Conservation (phyloP, 1,140 invertebrate genomes). For the Diorhabda carinulata region DNA sequence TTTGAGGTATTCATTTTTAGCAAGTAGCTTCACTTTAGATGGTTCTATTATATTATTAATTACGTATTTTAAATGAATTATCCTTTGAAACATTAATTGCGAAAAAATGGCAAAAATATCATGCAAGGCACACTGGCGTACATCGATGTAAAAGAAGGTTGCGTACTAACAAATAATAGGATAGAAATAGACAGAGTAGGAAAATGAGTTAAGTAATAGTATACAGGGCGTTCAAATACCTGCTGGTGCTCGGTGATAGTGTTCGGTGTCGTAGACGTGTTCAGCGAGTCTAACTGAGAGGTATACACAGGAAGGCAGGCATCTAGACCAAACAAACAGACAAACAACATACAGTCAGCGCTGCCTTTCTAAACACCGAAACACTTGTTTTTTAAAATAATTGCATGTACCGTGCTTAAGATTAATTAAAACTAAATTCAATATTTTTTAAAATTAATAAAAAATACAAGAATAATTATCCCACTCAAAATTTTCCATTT, state of each 20-base stretch:
- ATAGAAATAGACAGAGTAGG: conserved; percentile 33
- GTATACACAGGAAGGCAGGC: conserved; percentile 58
- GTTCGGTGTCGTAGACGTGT: conserved; percentile 48
- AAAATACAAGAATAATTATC: no score
- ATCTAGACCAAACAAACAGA: conserved; percentile 59
- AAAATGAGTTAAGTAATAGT: conserved; percentile 34
- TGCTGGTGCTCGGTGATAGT: conserved; percentile 48
- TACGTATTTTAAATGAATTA: no score
- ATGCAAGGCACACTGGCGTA: conserved; percentile 22
- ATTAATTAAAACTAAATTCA: background rate
- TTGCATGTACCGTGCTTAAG: background rate
- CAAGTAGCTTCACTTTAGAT: no score
- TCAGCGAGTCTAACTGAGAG: conserved; percentile 63
- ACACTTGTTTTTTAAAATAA: conserved; percentile 19
- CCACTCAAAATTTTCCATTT: no score
- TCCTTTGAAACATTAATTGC: background rate
- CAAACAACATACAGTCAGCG: conserved; percentile 53
- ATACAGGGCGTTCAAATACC: conserved; percentile 44
- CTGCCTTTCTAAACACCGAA: conserved; percentile 32
- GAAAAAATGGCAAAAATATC: background rate
- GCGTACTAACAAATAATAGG: conserved; percentile 19
- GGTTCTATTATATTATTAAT: no score
- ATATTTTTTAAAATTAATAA: no score
- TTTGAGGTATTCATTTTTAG: no score
- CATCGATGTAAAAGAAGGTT: conserved; percentile 11